Evolutionary conservation across 2,113 vertebrate species (phyloP).

Genomic region (Edolisoma coerulescens): DNA sequence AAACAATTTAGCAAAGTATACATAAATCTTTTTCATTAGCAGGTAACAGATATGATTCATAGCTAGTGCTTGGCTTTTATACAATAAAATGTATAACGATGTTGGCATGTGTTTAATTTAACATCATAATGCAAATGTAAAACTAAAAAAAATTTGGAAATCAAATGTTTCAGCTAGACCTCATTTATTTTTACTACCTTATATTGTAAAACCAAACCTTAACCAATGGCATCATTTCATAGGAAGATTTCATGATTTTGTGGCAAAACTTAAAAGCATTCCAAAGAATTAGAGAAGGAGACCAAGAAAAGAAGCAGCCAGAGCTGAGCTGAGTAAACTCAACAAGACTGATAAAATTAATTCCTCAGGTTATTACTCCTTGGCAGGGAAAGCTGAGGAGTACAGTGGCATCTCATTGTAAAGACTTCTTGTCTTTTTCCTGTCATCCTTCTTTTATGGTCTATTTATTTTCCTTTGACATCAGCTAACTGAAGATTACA

Average conservation of each 20-base stretch:
- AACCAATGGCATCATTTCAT: not conserved
- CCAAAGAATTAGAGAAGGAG: not conserved
- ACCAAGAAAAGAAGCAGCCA: not conserved
- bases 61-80: not conserved
- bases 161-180: not conserved
- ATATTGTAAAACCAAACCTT: not conserved
- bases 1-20: not conserved
- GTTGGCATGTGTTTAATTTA: not conserved
- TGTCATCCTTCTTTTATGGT: not conserved
- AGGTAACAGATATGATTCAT: conserved; percentile 1
- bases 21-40: not conserved
- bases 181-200: not conserved
- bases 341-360: conserved; percentile 16
- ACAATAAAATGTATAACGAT: not conserved
- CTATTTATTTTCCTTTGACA: conserved; percentile 14
- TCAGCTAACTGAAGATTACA: conserved; percentile 22
- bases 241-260: not conserved
- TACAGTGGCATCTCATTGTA: conserved; percentile 13
- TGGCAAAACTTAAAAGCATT: conserved; percentile 40
- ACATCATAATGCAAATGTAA: not conserved
- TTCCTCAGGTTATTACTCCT: conserved; percentile 8
- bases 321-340: conserved; percentile 6
- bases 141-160: not conserved
- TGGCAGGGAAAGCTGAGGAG: not conserved
- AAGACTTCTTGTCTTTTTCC: conserved; percentile 24